Base-by-base conservation (phyloP, 2,888 invertebrate genomes). In the Lithophane ornitopus region DNA sequence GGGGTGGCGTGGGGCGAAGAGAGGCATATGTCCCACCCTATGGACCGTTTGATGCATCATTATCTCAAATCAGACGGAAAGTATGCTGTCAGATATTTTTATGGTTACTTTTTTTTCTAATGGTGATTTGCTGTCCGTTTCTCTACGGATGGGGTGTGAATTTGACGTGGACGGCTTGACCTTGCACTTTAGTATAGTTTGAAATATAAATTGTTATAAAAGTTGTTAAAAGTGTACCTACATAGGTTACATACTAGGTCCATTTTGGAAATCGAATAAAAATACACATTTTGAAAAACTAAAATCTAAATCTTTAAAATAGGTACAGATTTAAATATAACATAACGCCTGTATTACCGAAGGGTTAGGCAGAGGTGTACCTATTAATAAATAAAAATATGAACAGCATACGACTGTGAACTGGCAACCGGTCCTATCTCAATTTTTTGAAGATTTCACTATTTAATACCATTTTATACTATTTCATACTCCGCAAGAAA, bases 1-100 rank as follows among this genome's bases (percentile, higher is more conserved):
- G 89, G 93, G 88, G 80, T 78, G 66, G 92, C 87, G 89, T 70
- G 85, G 85, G 86, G 87, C 90, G 89, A 94, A 90, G 90, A 86
- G 85, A 88, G 93, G 92, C 95, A 95, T 95, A 95, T 95, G 95
- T 90, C 89, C 88, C 85, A 84, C 89, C 85, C 88, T 88, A 89
- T 84, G 75, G 81, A 84, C 80, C 90, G 86, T 94, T 88, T 88
- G 89, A 85, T 76, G 80, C 79, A 75, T 77, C 92, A 94, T 94
- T 95, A 94, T 94, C 92, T 92, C 87, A 89, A 93, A 94, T 94
- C 93, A 94, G 87, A 90, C 85, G 89, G 89, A 91, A 92, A 90
- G 87, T 89, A 87, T 89, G 87, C 72, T 87, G 87, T 87, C 88
- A 88, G 88, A 89, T 88, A 90, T 90, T 88, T 89, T 88, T 71